Percentiles rank a stretch among this genome's conserved stretches.
Evolutionary conservation across 2,888 invertebrate species (phyloP).

Genomic region (Cenopis cana): DNA sequence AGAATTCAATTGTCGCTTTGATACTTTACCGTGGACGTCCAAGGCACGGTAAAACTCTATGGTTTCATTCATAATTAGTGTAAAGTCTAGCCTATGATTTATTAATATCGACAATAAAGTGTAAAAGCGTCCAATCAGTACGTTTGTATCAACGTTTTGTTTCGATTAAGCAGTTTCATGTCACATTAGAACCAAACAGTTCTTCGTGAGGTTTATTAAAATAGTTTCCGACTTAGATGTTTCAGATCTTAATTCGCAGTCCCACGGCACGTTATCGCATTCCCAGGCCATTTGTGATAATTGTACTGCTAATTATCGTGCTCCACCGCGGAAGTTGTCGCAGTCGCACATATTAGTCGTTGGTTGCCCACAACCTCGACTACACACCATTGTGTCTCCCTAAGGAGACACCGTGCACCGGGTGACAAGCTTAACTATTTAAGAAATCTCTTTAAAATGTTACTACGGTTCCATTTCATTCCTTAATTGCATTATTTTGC

Average conservation of each 20-base stretch:
- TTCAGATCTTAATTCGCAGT: slow-evolving; percentile 39
- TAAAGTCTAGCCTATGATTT: too few species aligned
- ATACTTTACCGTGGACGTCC: too few species aligned
- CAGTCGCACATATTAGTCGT: slow-evolving; percentile 39
- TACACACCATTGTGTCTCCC: slow-evolving; percentile 19
- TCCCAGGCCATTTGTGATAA: slow-evolving; percentile 49
- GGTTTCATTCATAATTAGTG: too few species aligned
- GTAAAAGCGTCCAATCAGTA: too few species aligned
- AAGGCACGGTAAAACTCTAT: too few species aligned
- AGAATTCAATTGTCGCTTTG: not conserved
- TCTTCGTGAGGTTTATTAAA: not conserved
- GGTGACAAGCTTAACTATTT: slow-evolving; percentile 11
- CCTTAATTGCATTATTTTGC: slow-evolving; percentile 33
- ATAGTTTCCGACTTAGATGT: slow-evolving; percentile 22
- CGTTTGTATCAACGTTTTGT: not conserved
- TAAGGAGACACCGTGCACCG: slow-evolving; percentile 16
- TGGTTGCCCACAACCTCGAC: slow-evolving; percentile 23
- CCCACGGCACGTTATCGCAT: slow-evolving; percentile 46
- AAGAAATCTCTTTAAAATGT: slow-evolving; percentile 29
- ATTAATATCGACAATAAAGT: too few species aligned
- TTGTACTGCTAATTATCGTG: slow-evolving; percentile 45
- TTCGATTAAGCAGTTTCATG: not conserved
- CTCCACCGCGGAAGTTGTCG: slow-evolving; percentile 45
- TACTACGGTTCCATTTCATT: slow-evolving; percentile 34
- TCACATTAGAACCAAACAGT: not conserved